Base-by-base conservation (phyloP, 2,888 invertebrate genomes). In the Seira ritae region DNA sequence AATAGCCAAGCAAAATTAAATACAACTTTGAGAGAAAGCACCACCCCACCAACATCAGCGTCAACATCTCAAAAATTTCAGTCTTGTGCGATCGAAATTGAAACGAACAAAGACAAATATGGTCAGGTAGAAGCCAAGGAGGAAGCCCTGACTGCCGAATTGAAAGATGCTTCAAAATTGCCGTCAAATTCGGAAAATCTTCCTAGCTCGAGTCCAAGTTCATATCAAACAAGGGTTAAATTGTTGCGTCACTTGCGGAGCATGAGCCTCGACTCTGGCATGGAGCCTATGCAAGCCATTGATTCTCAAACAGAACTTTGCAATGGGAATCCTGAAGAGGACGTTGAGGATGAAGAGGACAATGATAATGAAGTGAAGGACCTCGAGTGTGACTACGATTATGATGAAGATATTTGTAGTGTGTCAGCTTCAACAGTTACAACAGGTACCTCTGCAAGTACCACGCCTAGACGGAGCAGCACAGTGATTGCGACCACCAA, bases 191-290 rank as follows among this genome's bases (percentile, higher is more conserved):
- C n/a, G 42, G 42, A 42, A 42, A 12, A 42, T 6, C 42, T 42
- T 42, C 42, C 42, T 42, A 42, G 42, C 42, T 42, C n/a, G n/a
- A n/a, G n/a, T n/a, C n/a, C n/a, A n/a, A n/a, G n/a, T n/a, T n/a
- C n/a, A n/a, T n/a, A n/a, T n/a, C n/a, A n/a, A n/a, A n/a, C n/a
- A n/a, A n/a, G n/a, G n/a, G n/a, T n/a, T 1, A 80, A 80, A 60
- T 23, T 66, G 3, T 72, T 86, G 3, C 78, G 83, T 24, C 80
- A 85, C 60, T 75, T 86, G 10, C 80, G 86, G n/a, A 88, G 88
- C 75, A 81, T 86, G 0, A 88, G 88, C 74, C 84, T 88, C 60
- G 88, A 88, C 80, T 86, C 86, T 15, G 71, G 78, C 22, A 84
- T 81, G 60, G 84, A 84, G 0, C 78, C 77, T 71, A 70, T 74